phyloP scores from a whole-genome alignment of 2,888 invertebrate species.

The Erpobdella octoculata region DNA sequence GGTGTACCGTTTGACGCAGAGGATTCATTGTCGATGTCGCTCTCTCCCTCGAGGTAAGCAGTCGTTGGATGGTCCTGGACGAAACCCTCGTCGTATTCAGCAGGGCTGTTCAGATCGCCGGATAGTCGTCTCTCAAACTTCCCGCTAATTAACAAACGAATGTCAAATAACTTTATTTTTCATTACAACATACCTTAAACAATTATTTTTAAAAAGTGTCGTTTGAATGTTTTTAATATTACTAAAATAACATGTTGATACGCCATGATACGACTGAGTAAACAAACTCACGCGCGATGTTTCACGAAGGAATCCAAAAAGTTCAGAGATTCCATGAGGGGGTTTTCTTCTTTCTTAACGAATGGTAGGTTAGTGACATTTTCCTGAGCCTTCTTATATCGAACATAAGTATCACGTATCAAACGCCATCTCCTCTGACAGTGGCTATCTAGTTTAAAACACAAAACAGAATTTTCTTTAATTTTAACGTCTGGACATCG shows the following conservation, averaged over 20 bases:
- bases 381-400: constrained; percentile 8
- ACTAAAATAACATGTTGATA: too few species aligned
- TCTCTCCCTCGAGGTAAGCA: not conserved
- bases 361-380: too few species aligned
- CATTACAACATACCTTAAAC: too few species aligned
- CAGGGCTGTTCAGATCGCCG: constrained; percentile 3
- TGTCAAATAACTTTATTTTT: not conserved
- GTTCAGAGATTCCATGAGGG: constrained; percentile 9
- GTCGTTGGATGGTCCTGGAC: not conserved
- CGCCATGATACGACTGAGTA: not conserved
- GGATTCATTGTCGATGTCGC: constrained; percentile 8
- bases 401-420: constrained; percentile 19
- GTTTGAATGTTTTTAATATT: too few species aligned
- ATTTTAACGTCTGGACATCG: too few species aligned
- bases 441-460: not conserved
- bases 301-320: constrained; percentile 16
- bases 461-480: not conserved
- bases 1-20: not conserved
- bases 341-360: constrained; percentile 7
- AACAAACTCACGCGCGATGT: not conserved
- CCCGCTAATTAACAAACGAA: not conserved
- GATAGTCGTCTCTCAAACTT: not conserved
- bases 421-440: constrained; percentile 17
- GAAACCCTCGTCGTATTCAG: constrained; percentile 10
- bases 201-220: too few species aligned